Conservation (phyloP, 2,113 vertebrate species). For the Strigops habroptila region DNA sequence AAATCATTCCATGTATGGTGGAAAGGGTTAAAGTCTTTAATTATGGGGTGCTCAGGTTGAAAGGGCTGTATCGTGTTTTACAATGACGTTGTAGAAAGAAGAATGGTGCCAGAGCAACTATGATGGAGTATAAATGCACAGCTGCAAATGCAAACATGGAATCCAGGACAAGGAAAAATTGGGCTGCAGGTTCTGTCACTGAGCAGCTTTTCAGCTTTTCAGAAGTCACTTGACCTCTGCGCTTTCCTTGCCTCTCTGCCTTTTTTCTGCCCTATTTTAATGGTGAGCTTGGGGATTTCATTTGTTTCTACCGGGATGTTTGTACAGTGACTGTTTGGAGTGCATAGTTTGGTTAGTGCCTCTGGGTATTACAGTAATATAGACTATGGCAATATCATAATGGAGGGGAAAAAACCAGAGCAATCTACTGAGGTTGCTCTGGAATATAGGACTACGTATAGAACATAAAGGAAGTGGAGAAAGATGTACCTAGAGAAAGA, state of each 20-base stretch:
- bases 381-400: background rate
- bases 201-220: background rate
- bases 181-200: background rate
- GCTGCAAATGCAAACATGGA: background rate
- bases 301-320: background rate
- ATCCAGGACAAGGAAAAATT: background rate
- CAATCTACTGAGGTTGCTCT: background rate
- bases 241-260: background rate
- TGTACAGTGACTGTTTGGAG: fast-evolving
- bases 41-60: background rate
- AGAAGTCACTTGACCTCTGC: background rate
- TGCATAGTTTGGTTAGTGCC: background rate
- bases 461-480: background rate
- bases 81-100: background rate
- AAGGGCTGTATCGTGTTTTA: background rate
- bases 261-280: background rate
- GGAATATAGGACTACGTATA: background rate
- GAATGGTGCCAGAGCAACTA: background rate
- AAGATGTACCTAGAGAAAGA: background rate
- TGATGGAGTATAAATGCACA: background rate
- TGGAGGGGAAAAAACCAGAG: background rate
- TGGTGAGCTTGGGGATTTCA: background rate
- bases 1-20: background rate
- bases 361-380: background rate
- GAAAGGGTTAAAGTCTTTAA: background rate